Percentiles rank a stretch among this genome's conserved stretches.
phyloP scores from a whole-genome alignment of 2,113 vertebrate species.

The Mobula hypostoma region DNA sequence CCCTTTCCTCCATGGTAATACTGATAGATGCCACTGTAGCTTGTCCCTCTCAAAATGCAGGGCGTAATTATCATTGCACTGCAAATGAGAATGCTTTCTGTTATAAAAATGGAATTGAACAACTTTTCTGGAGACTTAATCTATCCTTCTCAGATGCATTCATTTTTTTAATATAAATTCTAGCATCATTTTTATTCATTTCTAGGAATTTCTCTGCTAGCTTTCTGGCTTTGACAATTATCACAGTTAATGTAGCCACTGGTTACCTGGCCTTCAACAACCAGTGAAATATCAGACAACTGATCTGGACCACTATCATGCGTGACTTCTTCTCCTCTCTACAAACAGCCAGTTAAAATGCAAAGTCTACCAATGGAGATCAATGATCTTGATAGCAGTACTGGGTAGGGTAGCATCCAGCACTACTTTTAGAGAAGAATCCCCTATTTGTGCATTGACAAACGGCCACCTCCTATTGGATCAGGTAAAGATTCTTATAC shows the following conservation, averaged over 20 bases:
- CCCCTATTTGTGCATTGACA: background rate
- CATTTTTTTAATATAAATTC: background rate
- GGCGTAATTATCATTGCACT: background rate
- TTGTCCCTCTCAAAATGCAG: no score
- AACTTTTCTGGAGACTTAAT: background rate
- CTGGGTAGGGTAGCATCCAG: background rate
- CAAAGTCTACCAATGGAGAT: background rate
- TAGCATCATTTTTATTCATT: background rate
- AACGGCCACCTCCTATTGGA: no score
- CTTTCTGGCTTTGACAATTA: background rate
- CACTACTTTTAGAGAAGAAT: background rate
- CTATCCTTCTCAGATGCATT: background rate
- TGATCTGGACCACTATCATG: background rate
- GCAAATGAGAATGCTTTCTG: background rate
- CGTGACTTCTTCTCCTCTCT: background rate
- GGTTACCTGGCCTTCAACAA: background rate
- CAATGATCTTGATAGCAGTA: background rate
- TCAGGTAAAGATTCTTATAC: slow-evolving; percentile 7
- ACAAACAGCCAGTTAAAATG: background rate
- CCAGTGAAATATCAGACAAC: background rate
- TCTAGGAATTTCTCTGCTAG: background rate
- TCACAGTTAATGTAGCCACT: background rate
- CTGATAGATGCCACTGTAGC: no score
- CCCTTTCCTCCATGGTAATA: no score
- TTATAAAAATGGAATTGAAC: background rate